Base-by-base conservation (phyloP, 2,888 invertebrate genomes). In the Gari tellinella region DNA sequence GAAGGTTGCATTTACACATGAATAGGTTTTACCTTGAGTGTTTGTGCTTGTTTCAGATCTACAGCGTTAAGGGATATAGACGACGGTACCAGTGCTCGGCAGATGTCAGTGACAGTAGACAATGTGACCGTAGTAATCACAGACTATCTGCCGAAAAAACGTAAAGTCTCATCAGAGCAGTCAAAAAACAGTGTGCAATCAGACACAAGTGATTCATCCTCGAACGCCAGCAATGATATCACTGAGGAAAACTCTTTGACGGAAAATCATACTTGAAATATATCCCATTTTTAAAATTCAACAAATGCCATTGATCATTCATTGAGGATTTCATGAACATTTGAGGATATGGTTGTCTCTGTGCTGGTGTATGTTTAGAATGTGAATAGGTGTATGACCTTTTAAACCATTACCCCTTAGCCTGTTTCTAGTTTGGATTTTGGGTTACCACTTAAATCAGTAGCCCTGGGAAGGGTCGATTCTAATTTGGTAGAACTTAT, bases 41-140 rank as follows among this genome's bases (percentile, higher is more conserved):
- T n/a, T n/a, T n/a, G n/a, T n/a, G 4, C 31, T 31, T 4, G 4
- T 46, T 45, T 17, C 57, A 57, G 57, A 19, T 25, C n/a, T 14
- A 45, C 37, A 14, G 45, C 43, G 2, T 23, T 87, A 90, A 97
- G 96, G 93, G 97, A 98, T 92, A 95, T 98, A 69, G 98, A 98
- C 92, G 94, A 98, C 61, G 97, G 96, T 90, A 96, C 96, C 38
- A 31, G 31, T 31, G 98, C 97, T 26, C 96, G 97, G 92, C 97
- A 97, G 67, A 95, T 97, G 92, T 97, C 97, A 93, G 97, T 98
- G 86, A 99, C 99, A 55, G 98, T 98, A 40, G 98, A 98, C 92
- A 97, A 97, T 88, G 97, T 99, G 72, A 99, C 99, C 55, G 98
- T 99, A 75, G 96, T 97, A 82, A 98, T 99, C 91, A 99, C 99